phyloP scores from a whole-genome alignment of 1,140 invertebrate species.

The Drosophila sucinea region DNA sequence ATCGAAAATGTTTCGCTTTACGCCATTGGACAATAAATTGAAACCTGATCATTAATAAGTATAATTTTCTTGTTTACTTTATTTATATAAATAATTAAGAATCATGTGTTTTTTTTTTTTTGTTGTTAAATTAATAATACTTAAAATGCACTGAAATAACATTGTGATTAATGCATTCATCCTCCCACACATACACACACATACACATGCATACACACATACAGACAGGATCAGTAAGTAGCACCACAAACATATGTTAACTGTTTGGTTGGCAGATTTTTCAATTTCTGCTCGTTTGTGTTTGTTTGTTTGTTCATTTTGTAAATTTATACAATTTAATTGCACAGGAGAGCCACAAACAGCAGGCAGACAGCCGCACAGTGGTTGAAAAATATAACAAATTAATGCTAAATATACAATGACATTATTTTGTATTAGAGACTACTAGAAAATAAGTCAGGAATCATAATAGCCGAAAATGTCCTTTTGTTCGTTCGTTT shows the following conservation, averaged over 20 bases:
- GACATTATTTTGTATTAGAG: too few relatives aligned
- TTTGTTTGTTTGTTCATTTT: slow-evolving; percentile 71
- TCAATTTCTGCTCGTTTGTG: slow-evolving; percentile 40
- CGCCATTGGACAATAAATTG: slow-evolving; percentile 5
- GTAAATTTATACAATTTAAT: slow-evolving; percentile 79
- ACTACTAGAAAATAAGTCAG: too few relatives aligned
- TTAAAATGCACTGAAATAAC: slow-evolving; percentile 56
- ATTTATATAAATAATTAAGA: slow-evolving; percentile 8
- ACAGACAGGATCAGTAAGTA: neutral
- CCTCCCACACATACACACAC: slow-evolving; percentile 6
- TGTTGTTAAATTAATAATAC: slow-evolving; percentile 63
- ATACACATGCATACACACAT: slow-evolving; percentile 14
- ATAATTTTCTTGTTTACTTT: neutral
- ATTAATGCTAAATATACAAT: too few relatives aligned
- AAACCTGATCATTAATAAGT: slow-evolving; percentile 7
- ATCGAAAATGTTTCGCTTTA: neutral
- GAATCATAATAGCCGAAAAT: too few relatives aligned
- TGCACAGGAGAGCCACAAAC: slow-evolving; percentile 57
- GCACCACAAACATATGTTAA: slow-evolving; percentile 41
- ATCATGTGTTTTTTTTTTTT: slow-evolving; percentile 6
- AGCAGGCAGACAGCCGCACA: neutral
- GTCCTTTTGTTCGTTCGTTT: too few relatives aligned
- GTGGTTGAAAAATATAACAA: neutral
- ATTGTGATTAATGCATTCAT: slow-evolving; percentile 67
- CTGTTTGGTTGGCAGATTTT: slow-evolving; percentile 53